These are phyloP conservation scores for Diadophis punctatus DNA, from an alignment of 2,113 vertebrate species.

Conservation along the genomic window DNA sequence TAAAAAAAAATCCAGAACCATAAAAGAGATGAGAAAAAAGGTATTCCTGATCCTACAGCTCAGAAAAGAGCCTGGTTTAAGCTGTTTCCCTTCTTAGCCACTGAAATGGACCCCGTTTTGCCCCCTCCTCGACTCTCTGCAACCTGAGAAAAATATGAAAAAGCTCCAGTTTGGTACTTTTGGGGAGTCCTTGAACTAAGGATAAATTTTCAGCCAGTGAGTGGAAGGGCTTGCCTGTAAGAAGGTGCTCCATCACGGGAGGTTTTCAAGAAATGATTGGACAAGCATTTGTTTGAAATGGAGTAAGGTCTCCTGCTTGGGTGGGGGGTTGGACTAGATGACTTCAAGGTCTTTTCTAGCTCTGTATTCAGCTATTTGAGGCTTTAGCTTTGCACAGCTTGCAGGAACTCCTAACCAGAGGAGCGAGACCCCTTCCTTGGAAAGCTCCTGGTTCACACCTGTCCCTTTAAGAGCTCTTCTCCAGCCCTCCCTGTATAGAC, in stretches of 20 bases:
- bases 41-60: not conserved
- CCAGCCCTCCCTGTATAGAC: not conserved
- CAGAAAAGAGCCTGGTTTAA: not conserved
- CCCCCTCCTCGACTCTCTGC: not conserved
- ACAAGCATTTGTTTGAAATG: no score
- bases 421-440: not conserved
- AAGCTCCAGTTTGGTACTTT: not conserved
- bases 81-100: not conserved
- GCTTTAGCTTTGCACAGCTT: not conserved
- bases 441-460: not conserved
- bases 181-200: not conserved
- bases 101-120: not conserved
- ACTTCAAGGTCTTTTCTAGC: not conserved
- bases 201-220: not conserved
- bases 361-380: not conserved
- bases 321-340: not conserved
- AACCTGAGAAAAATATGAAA: not conserved
- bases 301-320: no score
- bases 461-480: slow-evolving; percentile 1
- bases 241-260: no score
- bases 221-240: not conserved
- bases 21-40: not conserved
- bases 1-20: not conserved
- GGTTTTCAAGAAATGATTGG: no score
- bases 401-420: not conserved